Conservation (phyloP, 2,113 vertebrate species). For the Syrrhaptes paradoxus region DNA sequence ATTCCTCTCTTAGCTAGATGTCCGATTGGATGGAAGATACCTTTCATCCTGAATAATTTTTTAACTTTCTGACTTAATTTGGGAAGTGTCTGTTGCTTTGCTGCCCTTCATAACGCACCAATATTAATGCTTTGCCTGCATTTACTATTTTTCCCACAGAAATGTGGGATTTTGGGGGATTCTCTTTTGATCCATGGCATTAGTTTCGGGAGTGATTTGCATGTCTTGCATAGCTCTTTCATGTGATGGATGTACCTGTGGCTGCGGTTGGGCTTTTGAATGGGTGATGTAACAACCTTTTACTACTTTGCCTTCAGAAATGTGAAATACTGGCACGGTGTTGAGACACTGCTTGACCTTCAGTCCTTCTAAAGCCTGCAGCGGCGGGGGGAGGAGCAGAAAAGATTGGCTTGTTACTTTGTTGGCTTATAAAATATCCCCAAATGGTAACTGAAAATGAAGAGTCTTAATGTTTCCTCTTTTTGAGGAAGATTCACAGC, state of each 20-base stretch:
- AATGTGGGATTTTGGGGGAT: not conserved
- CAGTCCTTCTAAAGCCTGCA: not conserved
- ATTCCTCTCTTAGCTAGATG: not conserved
- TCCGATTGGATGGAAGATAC: not conserved
- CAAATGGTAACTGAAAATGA: not conserved
- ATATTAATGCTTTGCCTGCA: rapidly evolving
- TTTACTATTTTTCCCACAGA: not conserved
- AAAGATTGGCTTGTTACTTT: not conserved
- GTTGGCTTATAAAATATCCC: not conserved
- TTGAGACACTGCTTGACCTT: conserved; percentile 34
- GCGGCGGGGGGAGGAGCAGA: not conserved
- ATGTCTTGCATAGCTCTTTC: rapidly evolving
- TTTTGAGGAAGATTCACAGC: rapidly evolving
- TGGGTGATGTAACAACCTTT: conserved; percentile 27
- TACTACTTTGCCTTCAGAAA: conserved; percentile 25
- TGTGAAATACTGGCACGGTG: not conserved
- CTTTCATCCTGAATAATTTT: not conserved
- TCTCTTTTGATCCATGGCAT: not conserved
- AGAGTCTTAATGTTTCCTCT: not conserved
- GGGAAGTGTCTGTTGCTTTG: not conserved
- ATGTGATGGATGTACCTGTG: not conserved
- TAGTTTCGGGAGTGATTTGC: not conserved
- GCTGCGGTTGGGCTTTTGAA: not conserved
- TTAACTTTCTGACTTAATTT: not conserved
- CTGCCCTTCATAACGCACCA: not conserved